Evolutionary conservation across 1,140 invertebrate genomes (phyloP).

Genomic region (Vanessa atalanta): DNA sequence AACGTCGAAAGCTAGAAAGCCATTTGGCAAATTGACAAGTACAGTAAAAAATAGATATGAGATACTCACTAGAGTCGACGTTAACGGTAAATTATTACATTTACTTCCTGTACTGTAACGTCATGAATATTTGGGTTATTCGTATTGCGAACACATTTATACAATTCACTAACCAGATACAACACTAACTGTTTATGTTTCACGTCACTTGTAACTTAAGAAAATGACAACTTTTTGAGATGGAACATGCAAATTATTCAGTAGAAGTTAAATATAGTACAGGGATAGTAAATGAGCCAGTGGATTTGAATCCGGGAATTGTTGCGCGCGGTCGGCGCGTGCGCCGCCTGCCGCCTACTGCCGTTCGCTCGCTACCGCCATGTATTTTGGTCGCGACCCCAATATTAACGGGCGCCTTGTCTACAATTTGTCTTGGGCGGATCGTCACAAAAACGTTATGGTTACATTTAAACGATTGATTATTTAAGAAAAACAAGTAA

Average conservation of each 20-base stretch:
- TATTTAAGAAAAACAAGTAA: background rate
- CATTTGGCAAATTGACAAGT: conserved; percentile 71
- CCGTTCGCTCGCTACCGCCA: conserved; percentile 59
- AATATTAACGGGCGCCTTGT: conserved; percentile 72
- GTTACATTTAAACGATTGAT: conserved; percentile 44
- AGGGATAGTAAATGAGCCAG: conserved; percentile 67
- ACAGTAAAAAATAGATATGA: conserved; percentile 63
- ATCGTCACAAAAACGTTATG: conserved; percentile 68
- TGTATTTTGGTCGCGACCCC: conserved; percentile 78
- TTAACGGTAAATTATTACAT: conserved; percentile 54
- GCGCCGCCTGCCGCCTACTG: conserved; percentile 76
- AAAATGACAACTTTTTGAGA: conserved; percentile 60
- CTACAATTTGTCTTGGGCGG: conserved; percentile 76
- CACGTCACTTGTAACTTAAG: conserved; percentile 58
- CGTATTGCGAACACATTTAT: conserved; percentile 21
- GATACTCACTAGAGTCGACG: conserved; percentile 66
- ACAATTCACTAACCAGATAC: conserved; percentile 30
- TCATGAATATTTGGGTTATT: conserved; percentile 27
- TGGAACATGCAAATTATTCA: conserved; percentile 71
- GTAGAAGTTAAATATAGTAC: conserved; percentile 74
- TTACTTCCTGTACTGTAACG: conserved; percentile 56
- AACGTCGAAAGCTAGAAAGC: conserved; percentile 45
- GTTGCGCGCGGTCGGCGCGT: conserved; percentile 73
- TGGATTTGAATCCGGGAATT: conserved; percentile 58
- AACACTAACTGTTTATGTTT: conserved; percentile 31